Evolutionary conservation across 1,140 invertebrate species (phyloP), one percentile per base, ranked within the genome.

Genomic region (Hestina assimilis): DNA sequence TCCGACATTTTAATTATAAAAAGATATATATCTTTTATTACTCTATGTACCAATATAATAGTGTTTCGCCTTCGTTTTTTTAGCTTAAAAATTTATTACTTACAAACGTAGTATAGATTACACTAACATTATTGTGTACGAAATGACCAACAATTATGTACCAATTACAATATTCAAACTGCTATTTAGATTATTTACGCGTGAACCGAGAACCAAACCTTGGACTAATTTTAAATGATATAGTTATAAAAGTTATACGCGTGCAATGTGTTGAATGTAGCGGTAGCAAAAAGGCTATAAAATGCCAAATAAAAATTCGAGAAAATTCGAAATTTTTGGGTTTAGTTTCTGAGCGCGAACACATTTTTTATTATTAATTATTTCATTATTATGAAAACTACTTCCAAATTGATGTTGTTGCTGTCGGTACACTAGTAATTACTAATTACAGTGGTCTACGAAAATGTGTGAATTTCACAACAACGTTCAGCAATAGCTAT

Each of bases 141-240:
- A 23, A 45, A 26, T 35, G 31, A 14, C 38, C 19, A 31, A 40
- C 50, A 58, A 58, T 58, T 58, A 45, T 31, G 8, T 21, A 17
- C 19, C 31, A 48, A 33, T 57, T 57, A 42, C 31, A 28, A 56
- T 38, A 52, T 9, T 26, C 31, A 20, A 23, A 48, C 43, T 52
- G 26, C 56, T 47, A 54, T 55, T 51, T 29, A 46, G 48, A 56
- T 50, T 65, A 65, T 56, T 56, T 52, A 55, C 53, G 62, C 56
- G 57, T 60, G 57, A 60, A 50, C 63, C 31, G 42, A 51, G 48
- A 50, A 59, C 47, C 35, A 21, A 65, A 56, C 63, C 63, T 60
- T 60, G 58, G 52, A 28, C 57, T 43, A 45, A 11, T 60, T 56
- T 21, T 52, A 53, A 57, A 46, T 45, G n/a, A 51, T 59, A 31